Evolutionary conservation across 1,140 invertebrate species (phyloP).

Genomic region (Chymomyza costata): DNA sequence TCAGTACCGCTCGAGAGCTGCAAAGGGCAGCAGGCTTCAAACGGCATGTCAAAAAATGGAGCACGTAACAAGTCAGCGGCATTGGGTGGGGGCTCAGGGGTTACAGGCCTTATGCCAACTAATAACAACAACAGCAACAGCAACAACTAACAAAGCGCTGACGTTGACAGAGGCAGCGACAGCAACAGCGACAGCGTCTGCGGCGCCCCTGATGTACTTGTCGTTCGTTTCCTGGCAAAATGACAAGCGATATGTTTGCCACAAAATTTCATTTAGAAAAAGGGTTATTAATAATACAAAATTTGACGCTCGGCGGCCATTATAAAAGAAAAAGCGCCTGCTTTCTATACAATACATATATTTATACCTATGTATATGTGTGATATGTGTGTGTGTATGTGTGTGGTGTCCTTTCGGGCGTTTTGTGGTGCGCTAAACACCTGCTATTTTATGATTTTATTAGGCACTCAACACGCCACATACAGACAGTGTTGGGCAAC

Average conservation of each 20-base stretch:
- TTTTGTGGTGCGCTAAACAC: conserved; percentile 60
- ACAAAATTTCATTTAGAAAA: conserved; percentile 70
- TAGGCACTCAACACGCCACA: conserved; percentile 67
- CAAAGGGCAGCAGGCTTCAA: background rate
- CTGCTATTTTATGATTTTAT: conserved; percentile 70
- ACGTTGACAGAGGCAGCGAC: conserved; percentile 15
- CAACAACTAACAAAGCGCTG: background rate
- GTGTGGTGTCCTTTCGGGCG: conserved; percentile 29
- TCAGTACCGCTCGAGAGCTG: no score
- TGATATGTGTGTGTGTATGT: conserved; percentile 1
- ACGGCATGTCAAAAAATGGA: background rate
- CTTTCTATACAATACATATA: background rate
- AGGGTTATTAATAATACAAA: conserved; percentile 71
- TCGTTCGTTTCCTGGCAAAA: conserved; percentile 52
- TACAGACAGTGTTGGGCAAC: no score
- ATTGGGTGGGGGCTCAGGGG: background rate
- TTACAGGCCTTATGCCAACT: background rate
- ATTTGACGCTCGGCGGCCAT: conserved; percentile 60
- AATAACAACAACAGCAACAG: no score
- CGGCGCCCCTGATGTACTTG: conserved; percentile 35
- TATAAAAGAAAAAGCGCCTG: conserved; percentile 4
- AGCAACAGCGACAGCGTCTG: background rate
- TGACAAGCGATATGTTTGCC: conserved; percentile 67
- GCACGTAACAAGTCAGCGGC: background rate
- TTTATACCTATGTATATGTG: background rate